Conservation (phyloP, 2,797 vertebrate species). For the Pseudotriccus pelzelni region DNA sequence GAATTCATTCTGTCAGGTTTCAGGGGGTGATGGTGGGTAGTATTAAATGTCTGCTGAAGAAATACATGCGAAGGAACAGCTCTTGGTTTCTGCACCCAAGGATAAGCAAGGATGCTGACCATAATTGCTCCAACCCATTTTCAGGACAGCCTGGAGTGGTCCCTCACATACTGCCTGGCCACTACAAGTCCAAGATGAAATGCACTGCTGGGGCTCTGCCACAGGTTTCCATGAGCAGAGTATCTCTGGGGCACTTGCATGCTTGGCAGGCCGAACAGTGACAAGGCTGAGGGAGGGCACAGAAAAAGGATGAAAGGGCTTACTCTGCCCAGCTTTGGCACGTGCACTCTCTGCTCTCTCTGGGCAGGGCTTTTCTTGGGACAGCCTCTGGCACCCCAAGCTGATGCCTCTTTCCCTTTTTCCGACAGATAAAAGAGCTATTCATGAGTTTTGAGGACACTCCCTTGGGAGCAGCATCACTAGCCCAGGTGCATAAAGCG, state of each 20-base stretch:
- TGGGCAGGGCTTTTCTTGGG: not conserved
- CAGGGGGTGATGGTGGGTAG: not conserved
- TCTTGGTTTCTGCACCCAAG: not conserved
- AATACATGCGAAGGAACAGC: not conserved
- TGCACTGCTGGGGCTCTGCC: not conserved
- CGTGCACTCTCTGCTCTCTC: not conserved
- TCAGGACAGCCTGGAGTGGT: not conserved
- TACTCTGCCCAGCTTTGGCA: not conserved
- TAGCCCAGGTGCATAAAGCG: constrained; percentile 96
- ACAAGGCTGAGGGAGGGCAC: not conserved
- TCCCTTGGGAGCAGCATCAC: constrained; percentile 90
- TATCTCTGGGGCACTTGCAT: not conserved
- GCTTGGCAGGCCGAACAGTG: not conserved
- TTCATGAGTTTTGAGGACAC: constrained; percentile 90
- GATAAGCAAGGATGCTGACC: not conserved
- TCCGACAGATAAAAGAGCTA: constrained; percentile 85
- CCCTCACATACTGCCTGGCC: not conserved
- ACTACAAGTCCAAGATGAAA: not conserved
- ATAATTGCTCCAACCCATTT: not conserved
- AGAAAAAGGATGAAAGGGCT: not conserved
- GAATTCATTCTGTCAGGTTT: not conserved
- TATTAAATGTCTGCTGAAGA: not conserved
- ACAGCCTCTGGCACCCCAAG: not conserved
- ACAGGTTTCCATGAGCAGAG: not conserved
- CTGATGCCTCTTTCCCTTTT: constrained; percentile 1